Percentiles rank a stretch among this genome's conserved stretches.
Evolutionary conservation across 2,888 invertebrate genomes (phyloP).

Genomic region (Plebejus argus): DNA sequence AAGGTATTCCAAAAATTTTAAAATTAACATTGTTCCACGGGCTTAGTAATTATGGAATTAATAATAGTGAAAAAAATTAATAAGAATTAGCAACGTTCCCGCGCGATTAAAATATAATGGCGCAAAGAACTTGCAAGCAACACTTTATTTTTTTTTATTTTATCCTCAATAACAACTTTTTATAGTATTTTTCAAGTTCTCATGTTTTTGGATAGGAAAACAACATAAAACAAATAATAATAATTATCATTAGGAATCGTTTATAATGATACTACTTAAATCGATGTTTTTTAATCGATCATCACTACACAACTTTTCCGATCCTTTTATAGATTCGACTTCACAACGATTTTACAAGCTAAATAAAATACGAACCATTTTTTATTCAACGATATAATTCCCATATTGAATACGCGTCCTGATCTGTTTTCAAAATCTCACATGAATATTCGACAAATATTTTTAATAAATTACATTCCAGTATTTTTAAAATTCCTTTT

Average conservation of each 20-base stretch:
- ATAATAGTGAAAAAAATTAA: too few species aligned
- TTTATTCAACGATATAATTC: conserved; percentile 24
- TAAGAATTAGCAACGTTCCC: too few species aligned
- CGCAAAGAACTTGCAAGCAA: neutral
- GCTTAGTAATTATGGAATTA: too few species aligned
- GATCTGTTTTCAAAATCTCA: conserved; percentile 25
- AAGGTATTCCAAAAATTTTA: too few species aligned
- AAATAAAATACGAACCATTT: conserved; percentile 30
- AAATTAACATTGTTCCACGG: too few species aligned
- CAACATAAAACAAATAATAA: too few species aligned
- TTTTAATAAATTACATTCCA: conserved; percentile 18
- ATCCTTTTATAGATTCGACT: conserved; percentile 36
- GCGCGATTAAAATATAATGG: too few species aligned
- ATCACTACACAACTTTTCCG: conserved; percentile 33
- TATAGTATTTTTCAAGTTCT: too few species aligned
- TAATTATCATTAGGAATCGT: neutral
- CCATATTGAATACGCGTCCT: conserved; percentile 7
- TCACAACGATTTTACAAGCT: conserved; percentile 34
- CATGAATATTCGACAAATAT: conserved; percentile 23
- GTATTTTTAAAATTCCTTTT: conserved; percentile 3
- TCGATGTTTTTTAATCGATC: neutral
- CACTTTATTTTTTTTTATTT: neutral
- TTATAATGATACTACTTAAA: neutral
- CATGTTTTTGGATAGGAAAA: too few species aligned
- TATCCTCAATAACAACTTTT: neutral